Evolutionary conservation across 2,888 invertebrate species (phyloP), one percentile per base, ranked within the genome.

Genomic region (Leucophenga maculata): DNA sequence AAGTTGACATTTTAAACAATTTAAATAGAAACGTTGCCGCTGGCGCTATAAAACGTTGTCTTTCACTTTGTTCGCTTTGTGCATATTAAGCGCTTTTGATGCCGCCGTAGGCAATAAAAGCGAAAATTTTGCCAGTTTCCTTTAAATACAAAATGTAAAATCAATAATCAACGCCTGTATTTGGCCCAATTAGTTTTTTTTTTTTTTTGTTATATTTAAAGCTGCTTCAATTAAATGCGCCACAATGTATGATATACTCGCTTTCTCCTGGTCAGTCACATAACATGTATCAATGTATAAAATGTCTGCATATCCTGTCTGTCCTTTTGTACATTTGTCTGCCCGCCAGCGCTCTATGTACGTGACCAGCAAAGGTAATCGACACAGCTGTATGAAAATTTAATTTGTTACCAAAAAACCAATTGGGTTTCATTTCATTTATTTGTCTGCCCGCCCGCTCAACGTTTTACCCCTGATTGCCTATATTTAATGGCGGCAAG

Each of bases 1-100:
- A 84, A 84, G 80, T 84, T 84, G 82, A 82, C 82, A 84, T 84
- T 84, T 80, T 82, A 80, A 79, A 83, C 82, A 82, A 83, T 84
- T 83, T 79, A 82, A 82, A 78, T 20, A 16, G 13, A 39, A 3
- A 3, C 39, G 8, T 9, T 11, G 48, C 64, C 50, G 52, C 52
- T 16, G 52, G 68, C 74, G 68, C 70, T 68, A 69, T 31, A 54
- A 22, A 26, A 2, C 3, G 48, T 26, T 65, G 71, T 44, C 55
- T 65, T 55, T 68, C 67, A n/a, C 64, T 20, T 13, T 14, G 16
- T 39, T 16, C 39, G 68, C 64, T 59, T 59, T 52, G 44, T 65
- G 26, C 22, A 64, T 69, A 65, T 73, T 72, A 70, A 75, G 72
- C 70, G 66, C 69, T 75, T 80, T 70, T 72, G 69, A 71, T 18